Evolutionary conservation across 2,113 vertebrate species (phyloP).

Genomic region (Lathamus discolor): DNA sequence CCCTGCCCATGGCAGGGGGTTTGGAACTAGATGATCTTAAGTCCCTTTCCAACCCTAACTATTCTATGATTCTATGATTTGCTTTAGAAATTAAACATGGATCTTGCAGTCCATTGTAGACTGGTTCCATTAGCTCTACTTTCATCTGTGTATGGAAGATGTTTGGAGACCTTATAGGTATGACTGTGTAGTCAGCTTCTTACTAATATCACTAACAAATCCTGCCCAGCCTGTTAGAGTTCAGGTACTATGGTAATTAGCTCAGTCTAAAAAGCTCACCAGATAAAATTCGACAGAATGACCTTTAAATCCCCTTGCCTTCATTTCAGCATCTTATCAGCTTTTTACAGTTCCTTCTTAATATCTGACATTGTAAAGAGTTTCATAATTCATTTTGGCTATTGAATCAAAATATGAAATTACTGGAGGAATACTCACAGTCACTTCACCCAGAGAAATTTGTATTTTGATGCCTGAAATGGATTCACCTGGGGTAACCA

Average conservation of each 20-base stretch:
- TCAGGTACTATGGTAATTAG: neutral
- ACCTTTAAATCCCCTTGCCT: constrained; percentile 22
- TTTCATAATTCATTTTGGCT: neutral
- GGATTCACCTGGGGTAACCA: neutral
- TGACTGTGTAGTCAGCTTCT: neutral
- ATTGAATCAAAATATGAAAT: constrained; percentile 9
- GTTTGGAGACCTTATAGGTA: neutral
- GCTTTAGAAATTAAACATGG: neutral
- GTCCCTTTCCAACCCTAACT: neutral
- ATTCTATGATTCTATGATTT: neutral
- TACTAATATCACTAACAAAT: neutral
- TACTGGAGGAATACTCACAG: neutral
- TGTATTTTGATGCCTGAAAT: neutral
- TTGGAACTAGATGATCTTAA: neutral
- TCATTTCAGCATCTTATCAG: constrained; percentile 8
- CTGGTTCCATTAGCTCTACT: neutral
- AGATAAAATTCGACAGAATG: neutral
- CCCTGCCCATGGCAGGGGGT: neutral
- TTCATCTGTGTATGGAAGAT: neutral
- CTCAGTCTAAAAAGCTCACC: constrained; percentile 1
- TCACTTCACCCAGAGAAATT: neutral
- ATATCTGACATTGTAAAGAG: neutral
- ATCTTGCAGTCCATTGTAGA: neutral
- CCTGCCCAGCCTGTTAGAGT: neutral
- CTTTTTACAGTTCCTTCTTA: constrained; percentile 9